Conservation (phyloP, 2,888 invertebrate genomes). For the Ophion ellenae region DNA sequence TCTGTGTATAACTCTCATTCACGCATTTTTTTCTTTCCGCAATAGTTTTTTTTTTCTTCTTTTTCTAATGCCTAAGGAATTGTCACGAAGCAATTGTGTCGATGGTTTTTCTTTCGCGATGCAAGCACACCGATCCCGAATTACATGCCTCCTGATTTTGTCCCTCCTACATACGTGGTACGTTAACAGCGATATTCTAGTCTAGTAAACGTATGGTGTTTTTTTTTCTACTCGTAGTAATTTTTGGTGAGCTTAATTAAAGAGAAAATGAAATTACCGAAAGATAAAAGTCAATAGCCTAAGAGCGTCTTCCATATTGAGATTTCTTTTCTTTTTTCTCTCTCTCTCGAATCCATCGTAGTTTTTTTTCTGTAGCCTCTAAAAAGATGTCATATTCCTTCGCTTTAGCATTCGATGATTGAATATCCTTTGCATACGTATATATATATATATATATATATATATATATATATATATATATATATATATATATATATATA, state of each 20-base stretch:
- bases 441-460: not conserved
- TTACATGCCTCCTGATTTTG: conserved; percentile 9
- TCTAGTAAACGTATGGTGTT: conserved; percentile 6
- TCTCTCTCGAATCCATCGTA: not conserved
- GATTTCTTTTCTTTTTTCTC: conserved; percentile 14
- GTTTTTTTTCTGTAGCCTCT: conserved; percentile 20
- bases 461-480: conserved; percentile 6
- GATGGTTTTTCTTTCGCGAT: conserved; percentile 21
- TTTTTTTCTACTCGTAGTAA: conserved; percentile 2
- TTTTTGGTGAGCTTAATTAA: conserved; percentile 14
- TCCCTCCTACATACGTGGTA: not conserved
- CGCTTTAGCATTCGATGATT: not conserved
- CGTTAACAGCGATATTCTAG: conserved; percentile 30
- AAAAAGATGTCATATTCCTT: not conserved
- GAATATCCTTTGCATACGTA: not conserved
- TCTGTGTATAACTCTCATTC: not conserved
- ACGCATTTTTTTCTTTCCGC: not conserved
- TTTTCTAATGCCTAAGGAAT: conserved; percentile 19
- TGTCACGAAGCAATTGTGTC: conserved; percentile 35
- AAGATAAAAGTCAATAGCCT: not conserved
- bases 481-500: not conserved
- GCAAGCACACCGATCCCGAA: not conserved
- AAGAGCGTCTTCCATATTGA: not conserved
- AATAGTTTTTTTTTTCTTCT: not conserved
- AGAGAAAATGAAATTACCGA: not conserved